Evolutionary conservation across 2,113 vertebrate species (phyloP).

Genomic region (Daboia siamensis): DNA sequence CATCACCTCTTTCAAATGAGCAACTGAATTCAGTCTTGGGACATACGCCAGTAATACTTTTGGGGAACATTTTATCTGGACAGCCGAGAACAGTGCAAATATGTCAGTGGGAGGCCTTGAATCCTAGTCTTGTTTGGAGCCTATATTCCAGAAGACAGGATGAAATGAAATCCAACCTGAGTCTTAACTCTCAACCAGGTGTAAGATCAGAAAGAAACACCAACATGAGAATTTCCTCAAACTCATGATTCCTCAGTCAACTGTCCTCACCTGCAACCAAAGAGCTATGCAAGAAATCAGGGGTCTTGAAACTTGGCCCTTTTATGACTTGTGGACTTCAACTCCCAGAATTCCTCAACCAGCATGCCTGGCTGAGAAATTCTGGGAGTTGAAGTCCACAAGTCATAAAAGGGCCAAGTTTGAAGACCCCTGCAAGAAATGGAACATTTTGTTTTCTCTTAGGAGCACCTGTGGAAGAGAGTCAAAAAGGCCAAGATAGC

Average conservation of each 20-base stretch:
- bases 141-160: background rate
- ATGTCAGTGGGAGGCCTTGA: background rate
- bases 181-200: background rate
- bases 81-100: background rate
- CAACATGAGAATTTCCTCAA: background rate
- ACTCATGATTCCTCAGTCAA: background rate
- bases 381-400: too few relatives aligned
- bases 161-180: background rate
- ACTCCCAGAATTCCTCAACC: too few relatives aligned
- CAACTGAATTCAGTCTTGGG: constrained; percentile 19
- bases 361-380: too few relatives aligned
- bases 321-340: too few relatives aligned
- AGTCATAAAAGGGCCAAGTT: too few relatives aligned
- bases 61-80: constrained; percentile 7
- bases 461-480: background rate
- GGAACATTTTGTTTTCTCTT: background rate
- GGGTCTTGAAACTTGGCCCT: too few relatives aligned
- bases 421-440: background rate
- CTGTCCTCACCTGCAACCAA: background rate
- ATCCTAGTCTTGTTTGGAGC: background rate
- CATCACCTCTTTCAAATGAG: constrained; percentile 39
- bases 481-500: background rate
- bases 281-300: background rate
- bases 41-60: constrained; percentile 4
- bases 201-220: background rate